Evolutionary conservation across 2,797 vertebrate genomes (phyloP), one percentile per base, ranked within the genome.

Genomic region (Triplophysa yarkandensis): DNA sequence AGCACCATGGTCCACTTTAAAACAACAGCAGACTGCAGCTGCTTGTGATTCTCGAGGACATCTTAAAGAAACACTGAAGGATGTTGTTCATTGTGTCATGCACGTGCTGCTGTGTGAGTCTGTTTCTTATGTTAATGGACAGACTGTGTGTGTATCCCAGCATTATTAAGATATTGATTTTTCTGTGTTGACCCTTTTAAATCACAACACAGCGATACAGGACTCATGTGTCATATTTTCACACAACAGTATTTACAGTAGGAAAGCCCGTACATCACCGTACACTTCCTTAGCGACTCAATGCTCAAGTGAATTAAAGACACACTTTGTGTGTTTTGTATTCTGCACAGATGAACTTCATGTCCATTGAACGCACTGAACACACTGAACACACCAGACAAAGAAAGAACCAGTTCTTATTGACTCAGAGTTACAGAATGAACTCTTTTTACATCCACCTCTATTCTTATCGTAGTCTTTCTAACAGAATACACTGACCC

Each of bases 1-100:
- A 95, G 94, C 90, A 95, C 94, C 94, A 91, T 87, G 93, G 93
- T 94, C 89, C 23, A 44, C 8, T 21, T 17, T 39, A 44, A 41
- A 65, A 65, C 61, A 65, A 65, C 32, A 55, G 46, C 48, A 19
- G 71, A 25, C 52, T 73, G 34, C 71, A 55, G 60, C 25, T 62
- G 46, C 46, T 28, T 27, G 57, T 30, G 50, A 39, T 28, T 28
- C 23, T 50, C 13, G 23, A 3, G 55, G 16, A 44, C 27, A 27
- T 27, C 16, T 6, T 6, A 30, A 54, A 48, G 58, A 69, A 65
- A 34, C 36, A 48, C 80, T 79, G 77, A 82, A 58, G 21, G 23
- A 32, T 41, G 43, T 43, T 66, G 74, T 17, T 34, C 2, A 32
- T 23, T 46, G 39, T 36, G 28, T 44, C 10, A 5, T 25, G 55